A percentile compares a stretch with the other conserved stretches of the same genome.
Conservation (phyloP, 2,113 vertebrate genomes). For the Odontesthes bonariensis region DNA sequence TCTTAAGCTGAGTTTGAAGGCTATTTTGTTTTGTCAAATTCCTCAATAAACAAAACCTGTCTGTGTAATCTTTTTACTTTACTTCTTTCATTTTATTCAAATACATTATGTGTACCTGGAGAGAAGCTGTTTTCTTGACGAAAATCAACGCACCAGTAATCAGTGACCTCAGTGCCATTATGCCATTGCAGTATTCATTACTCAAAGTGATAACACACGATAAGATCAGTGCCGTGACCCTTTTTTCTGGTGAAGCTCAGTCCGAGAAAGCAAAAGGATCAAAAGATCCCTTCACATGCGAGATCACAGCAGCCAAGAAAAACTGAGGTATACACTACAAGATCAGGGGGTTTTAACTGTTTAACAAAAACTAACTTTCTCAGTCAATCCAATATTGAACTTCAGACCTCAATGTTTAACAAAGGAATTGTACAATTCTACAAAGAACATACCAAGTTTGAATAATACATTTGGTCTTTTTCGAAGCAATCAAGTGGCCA, state of each 20-base stretch:
- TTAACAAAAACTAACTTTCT: background rate
- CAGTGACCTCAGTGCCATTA: constrained; percentile 11
- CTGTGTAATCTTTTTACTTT: background rate
- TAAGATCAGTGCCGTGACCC: constrained; percentile 9
- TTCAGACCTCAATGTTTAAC: no score
- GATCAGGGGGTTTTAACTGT: background rate
- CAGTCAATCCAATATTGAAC: background rate
- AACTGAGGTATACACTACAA: background rate
- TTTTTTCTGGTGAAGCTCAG: constrained; percentile 1
- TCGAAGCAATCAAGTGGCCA: no score
- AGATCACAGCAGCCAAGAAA: background rate
- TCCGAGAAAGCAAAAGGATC: background rate
- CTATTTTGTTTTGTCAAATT: background rate
- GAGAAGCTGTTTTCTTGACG: background rate
- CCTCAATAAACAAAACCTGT: background rate
- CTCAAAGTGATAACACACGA: constrained; percentile 22
- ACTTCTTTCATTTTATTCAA: background rate
- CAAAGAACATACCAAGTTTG: no score
- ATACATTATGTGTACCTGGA: background rate
- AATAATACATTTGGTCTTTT: no score
- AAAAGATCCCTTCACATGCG: background rate
- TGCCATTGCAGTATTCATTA: constrained; percentile 29
- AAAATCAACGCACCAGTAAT: constrained; percentile 9
- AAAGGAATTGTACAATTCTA: no score
- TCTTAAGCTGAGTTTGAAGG: background rate